Conservation (phyloP, 1,140 invertebrate species). For the Brachionus calyciflorus region DNA sequence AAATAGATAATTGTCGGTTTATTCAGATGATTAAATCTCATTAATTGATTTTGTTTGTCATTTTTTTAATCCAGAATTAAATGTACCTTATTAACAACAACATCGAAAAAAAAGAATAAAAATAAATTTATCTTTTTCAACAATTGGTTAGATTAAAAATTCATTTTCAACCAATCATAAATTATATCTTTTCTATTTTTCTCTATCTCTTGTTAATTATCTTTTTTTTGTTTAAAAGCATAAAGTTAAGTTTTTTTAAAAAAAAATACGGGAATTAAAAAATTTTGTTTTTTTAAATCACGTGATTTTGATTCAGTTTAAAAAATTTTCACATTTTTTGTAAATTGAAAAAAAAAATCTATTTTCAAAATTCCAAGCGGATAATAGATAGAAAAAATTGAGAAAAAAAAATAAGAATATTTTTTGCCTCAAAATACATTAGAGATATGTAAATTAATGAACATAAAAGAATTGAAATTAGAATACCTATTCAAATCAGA, state of each 20-base stretch:
- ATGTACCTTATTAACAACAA: too few species aligned
- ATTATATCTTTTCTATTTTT: too few species aligned
- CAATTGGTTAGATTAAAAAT: too few species aligned
- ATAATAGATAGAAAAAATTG: too few species aligned
- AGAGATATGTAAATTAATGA: conserved; percentile 7
- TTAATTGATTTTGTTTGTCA: not conserved
- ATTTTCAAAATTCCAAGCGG: not conserved
- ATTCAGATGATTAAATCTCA: conserved; percentile 23
- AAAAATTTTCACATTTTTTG: not conserved
- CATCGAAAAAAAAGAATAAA: conserved; percentile 6
- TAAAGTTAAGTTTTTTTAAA: not conserved
- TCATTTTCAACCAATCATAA: too few species aligned
- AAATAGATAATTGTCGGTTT: conserved; percentile 38
- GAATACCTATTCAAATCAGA: too few species aligned
- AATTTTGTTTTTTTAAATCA: not conserved
- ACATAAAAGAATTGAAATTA: not conserved
- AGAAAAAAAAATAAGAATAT: too few species aligned
- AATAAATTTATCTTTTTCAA: too few species aligned
- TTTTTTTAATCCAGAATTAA: conserved; percentile 12
- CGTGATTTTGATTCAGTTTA: not conserved
- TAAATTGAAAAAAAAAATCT: not conserved
- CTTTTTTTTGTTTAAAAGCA: too few species aligned
- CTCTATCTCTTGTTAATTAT: too few species aligned
- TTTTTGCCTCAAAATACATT: too few species aligned
- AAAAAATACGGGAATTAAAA: not conserved